A percentile compares a stretch with the other conserved stretches of the same genome.
Evolutionary conservation across 1,140 invertebrate genomes (phyloP).

Genomic region (Diploscapter pachys): DNA sequence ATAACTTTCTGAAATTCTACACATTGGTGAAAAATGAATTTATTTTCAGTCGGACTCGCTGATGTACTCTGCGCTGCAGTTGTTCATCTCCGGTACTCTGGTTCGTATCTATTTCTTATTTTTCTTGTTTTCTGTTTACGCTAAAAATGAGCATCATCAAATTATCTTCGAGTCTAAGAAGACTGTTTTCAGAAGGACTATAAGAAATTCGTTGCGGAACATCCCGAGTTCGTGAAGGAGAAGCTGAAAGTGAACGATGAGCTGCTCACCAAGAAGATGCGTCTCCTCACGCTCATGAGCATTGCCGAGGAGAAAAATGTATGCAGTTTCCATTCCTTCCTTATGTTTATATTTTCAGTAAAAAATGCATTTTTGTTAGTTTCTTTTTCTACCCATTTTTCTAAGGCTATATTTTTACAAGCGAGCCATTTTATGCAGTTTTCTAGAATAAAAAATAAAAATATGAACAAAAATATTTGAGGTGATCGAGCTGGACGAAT

Average conservation of each 20-base stretch:
- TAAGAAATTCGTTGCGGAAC: constrained; percentile 40
- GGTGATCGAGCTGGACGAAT: constrained; percentile 32
- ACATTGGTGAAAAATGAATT: too few relatives aligned
- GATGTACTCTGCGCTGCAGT: constrained; percentile 45
- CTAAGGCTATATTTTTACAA: constrained; percentile 3
- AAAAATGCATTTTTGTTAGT: not conserved
- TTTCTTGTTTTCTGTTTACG: too few relatives aligned
- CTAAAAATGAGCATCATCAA: not conserved
- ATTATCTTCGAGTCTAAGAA: not conserved
- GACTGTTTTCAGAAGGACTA: constrained; percentile 42
- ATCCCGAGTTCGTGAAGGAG: constrained; percentile 50
- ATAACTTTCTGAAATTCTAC: too few relatives aligned
- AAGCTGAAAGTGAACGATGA: constrained; percentile 44
- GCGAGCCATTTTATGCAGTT: not conserved
- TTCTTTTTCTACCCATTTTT: too few relatives aligned
- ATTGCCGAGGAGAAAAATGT: constrained; percentile 51
- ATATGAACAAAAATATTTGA: constrained; percentile 5
- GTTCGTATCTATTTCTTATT: too few relatives aligned
- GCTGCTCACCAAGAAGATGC: constrained; percentile 51
- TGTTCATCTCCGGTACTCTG: constrained; percentile 48
- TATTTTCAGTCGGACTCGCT: constrained; percentile 39
- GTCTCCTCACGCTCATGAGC: constrained; percentile 55
- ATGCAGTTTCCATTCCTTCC: not conserved
- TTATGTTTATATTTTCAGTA: not conserved
- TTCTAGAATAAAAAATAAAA: not conserved